Percentiles rank a stretch among this genome's conserved stretches.
Conservation (phyloP, 1,140 invertebrate genomes). For the Camponotus floridanus region DNA sequence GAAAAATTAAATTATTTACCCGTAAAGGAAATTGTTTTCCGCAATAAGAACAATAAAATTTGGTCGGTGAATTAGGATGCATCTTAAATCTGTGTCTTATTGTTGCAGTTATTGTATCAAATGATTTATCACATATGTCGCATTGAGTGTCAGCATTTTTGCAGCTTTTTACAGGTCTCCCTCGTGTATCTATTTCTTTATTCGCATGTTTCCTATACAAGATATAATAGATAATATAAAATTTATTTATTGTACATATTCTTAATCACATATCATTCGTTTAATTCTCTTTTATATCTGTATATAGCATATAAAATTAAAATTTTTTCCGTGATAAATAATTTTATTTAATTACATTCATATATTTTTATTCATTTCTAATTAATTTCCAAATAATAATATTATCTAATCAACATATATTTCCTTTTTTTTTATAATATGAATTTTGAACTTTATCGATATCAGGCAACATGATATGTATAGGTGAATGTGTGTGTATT, state of each 20-base stretch:
- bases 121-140: constrained; percentile 88
- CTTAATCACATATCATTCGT: constrained; percentile 34
- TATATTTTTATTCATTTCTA: neutral
- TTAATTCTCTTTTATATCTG: constrained; percentile 36
- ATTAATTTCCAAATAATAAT: neutral
- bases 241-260: neutral
- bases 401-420: neutral
- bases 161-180: constrained; percentile 74
- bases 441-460: too few relatives aligned
- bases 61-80: constrained; percentile 88
- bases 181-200: constrained; percentile 85
- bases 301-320: neutral
- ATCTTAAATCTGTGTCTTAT: constrained; percentile 90
- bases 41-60: constrained; percentile 90
- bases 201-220: constrained; percentile 86
- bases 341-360: neutral
- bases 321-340: neutral
- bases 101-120: constrained; percentile 88
- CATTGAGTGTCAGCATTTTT: constrained; percentile 81
- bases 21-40: constrained; percentile 90
- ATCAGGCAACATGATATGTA: too few relatives aligned
- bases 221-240: neutral
- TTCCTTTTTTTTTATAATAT: neutral
- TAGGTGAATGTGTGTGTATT: too few relatives aligned
- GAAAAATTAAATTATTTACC: constrained; percentile 80